Evolutionary conservation across 2,888 invertebrate species (phyloP), one percentile per base, ranked within the genome.

Genomic region (Dioctria rufipes): DNA sequence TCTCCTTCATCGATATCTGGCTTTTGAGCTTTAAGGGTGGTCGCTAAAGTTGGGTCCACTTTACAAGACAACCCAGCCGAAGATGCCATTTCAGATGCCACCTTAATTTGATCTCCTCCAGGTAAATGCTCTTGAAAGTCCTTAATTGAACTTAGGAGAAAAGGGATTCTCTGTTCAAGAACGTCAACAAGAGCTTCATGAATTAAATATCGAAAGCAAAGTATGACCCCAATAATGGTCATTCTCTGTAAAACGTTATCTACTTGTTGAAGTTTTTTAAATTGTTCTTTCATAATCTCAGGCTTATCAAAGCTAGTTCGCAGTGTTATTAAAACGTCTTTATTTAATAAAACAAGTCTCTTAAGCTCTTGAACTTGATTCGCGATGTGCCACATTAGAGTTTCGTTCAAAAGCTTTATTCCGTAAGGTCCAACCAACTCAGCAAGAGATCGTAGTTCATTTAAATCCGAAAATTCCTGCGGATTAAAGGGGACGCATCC

Each of bases 361-460:
- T 98, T 98, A 51, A 99, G 89, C 88, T 99, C 99, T 85, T 96
- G 96, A 9, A 99, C 98, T 90, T 99, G 99, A 87, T 97, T 97
- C 9, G 98, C 95, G 84, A 99, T 98, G 87, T 99, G 98, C 96
- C 98, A 98, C 96, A 98, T 98, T 11, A 99, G 90, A 11, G 97
- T 96, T 90, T 99, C 98, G 86, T 97, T 97, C 79, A 99, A 89
- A 85, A 96, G 93, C 87, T 98, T 99, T 93, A 99, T 98, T 4
- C 99, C 99, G 87, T 99, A 99, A 0, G 99, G 99, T 0, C 99
- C 99, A 84, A 99, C 96, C 43, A 99, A 90, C 90, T 99, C 99
- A 1, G 98, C 97, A 67, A 99, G 90, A 0, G 99, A 95, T 84
- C 98, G 91, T 73, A 99, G 90, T 87, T 99, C 99, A 89, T 95